A percentile compares a stretch with the other conserved stretches of the same genome.
Conservation (phyloP, 2,888 invertebrate species). For the Deilephila elpenor region DNA sequence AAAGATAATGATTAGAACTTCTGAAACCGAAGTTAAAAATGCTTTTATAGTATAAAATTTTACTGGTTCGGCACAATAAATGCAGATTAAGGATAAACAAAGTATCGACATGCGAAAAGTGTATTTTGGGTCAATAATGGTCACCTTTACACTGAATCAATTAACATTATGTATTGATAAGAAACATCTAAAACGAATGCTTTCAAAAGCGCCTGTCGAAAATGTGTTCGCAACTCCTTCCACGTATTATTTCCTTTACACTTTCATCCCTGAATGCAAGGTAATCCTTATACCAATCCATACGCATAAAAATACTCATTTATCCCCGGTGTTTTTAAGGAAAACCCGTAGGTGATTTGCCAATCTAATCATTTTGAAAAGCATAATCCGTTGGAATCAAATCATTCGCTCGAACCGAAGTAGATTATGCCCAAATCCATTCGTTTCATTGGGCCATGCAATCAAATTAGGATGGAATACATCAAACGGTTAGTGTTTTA, state of each 20-base stretch:
- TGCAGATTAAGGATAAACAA: too few species aligned
- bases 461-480: conserved; percentile 47
- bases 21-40: too few species aligned
- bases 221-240: background rate
- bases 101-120: too few species aligned
- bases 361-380: conserved; percentile 22
- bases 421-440: conserved; percentile 36
- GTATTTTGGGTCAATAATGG: too few species aligned
- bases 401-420: background rate
- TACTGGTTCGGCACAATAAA: too few species aligned
- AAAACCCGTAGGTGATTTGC: background rate
- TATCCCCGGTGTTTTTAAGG: background rate
- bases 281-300: background rate
- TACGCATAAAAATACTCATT: background rate
- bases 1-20: too few species aligned
- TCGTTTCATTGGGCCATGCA: conserved; percentile 40
- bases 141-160: too few species aligned
- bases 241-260: background rate
- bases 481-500: conserved; percentile 15
- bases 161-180: too few species aligned
- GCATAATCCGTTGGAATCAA: conserved; percentile 19
- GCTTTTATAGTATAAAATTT: too few species aligned
- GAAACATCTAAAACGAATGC: too few species aligned
- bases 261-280: background rate
- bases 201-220: background rate